Percentiles rank a stretch among this genome's conserved stretches.
These are phyloP conservation scores for Psittacara wagleri DNA, from an alignment of 2,113 vertebrate genomes.

Conservation along the genomic window DNA sequence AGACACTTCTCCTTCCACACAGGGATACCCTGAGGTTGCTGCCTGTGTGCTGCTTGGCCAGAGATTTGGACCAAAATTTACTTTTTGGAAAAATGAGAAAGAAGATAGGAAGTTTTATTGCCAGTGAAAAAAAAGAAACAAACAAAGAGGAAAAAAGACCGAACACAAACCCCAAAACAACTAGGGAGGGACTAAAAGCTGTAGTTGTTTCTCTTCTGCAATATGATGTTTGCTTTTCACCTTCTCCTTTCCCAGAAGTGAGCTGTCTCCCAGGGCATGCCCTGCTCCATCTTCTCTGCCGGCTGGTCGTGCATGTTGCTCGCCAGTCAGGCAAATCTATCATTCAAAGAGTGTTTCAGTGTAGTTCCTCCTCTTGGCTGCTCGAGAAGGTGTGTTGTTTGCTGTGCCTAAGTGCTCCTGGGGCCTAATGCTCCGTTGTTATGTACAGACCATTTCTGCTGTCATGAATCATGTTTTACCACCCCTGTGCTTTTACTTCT, in stretches of 20 bases:
- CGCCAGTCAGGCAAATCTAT: not conserved
- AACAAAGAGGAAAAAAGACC: not conserved
- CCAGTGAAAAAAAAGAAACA: not conserved
- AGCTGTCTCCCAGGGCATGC: not conserved
- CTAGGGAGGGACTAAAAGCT: not conserved
- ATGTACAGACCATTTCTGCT: slow-evolving; percentile 70
- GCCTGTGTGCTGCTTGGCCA: not conserved
- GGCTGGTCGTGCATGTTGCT: not conserved
- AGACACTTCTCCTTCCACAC: not conserved
- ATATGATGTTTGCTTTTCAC: not conserved
- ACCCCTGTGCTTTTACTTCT: slow-evolving; percentile 24
- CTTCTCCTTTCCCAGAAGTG: not conserved
- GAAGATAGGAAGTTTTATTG: not conserved
- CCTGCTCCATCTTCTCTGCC: not conserved
- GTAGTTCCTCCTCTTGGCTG: slow-evolving; percentile 51
- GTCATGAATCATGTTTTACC: slow-evolving; percentile 62
- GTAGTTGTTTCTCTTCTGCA: not conserved
- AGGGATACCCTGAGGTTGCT: not conserved
- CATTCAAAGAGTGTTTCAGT: not conserved
- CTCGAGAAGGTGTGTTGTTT: slow-evolving; percentile 71
- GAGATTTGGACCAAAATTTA: not conserved
- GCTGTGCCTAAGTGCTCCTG: slow-evolving; percentile 60
- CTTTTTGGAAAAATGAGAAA: not conserved
- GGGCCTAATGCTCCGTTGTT: slow-evolving; percentile 61
- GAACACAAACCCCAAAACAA: not conserved